These are phyloP conservation scores for Andinoacara biseriatus DNA, from an alignment of 2,113 vertebrate genomes.

Conservation along the genomic window DNA sequence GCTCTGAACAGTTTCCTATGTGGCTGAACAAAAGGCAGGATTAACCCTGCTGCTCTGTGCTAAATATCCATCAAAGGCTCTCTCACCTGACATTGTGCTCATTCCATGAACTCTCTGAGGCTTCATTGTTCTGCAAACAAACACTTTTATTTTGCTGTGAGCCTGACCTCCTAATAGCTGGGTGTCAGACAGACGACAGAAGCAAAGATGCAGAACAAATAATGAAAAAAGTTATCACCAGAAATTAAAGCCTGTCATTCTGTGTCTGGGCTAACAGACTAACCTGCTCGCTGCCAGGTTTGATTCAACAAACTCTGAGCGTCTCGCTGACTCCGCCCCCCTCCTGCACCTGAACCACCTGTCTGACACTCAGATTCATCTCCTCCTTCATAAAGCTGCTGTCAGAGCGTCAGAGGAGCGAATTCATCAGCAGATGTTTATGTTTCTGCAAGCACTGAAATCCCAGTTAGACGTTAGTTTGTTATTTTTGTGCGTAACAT, in stretches of 20 bases:
- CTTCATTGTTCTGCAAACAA: not conserved
- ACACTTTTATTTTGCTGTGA: conserved; percentile 15
- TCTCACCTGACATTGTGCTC: conserved; percentile 17
- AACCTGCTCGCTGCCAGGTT: too few relatives aligned
- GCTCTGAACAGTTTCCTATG: conserved; percentile 24
- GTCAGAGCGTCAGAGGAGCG: too few relatives aligned
- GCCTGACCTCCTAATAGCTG: not conserved
- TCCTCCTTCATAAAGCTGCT: too few relatives aligned
- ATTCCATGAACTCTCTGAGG: conserved; percentile 18
- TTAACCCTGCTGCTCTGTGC: conserved; percentile 47
- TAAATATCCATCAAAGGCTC: conserved; percentile 61
- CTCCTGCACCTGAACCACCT: too few relatives aligned
- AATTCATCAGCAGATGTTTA: too few relatives aligned
- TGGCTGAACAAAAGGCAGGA: conserved; percentile 52
- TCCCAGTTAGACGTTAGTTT: too few relatives aligned
- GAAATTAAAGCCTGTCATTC: not conserved
- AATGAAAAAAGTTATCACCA: not conserved
- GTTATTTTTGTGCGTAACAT: too few relatives aligned
- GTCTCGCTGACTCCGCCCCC: too few relatives aligned
- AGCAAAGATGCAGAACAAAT: not conserved
- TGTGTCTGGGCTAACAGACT: not conserved
- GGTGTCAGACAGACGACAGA: not conserved
- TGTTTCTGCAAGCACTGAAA: too few relatives aligned
- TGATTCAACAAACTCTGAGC: too few relatives aligned
- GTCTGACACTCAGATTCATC: too few relatives aligned